These are phyloP conservation scores for Pteropus rufus DNA, from an alignment of 2,797 vertebrate species.

Conservation along the genomic window DNA sequence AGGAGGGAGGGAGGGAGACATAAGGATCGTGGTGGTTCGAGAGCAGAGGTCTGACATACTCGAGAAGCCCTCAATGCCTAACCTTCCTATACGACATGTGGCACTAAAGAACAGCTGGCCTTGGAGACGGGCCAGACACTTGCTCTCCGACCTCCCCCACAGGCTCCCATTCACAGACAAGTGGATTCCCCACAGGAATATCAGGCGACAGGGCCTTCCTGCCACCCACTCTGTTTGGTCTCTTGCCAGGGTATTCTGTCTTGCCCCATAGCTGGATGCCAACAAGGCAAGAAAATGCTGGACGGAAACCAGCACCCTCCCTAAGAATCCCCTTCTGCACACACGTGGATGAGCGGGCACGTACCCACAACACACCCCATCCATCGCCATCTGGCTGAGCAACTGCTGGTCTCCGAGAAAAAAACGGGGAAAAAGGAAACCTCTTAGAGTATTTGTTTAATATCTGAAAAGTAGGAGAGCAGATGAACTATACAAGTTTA, in stretches of 20 bases:
- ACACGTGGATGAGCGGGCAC: fast-evolving
- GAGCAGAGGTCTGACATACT: background rate
- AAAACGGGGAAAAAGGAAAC: background rate
- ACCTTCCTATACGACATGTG: background rate
- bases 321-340: background rate
- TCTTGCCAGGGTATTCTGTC: conserved; percentile 6
- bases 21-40: background rate
- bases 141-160: background rate
- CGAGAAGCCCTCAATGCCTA: background rate
- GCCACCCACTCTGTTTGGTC: conserved; percentile 25
- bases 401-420: conserved; percentile 1
- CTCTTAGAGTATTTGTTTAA: conserved; percentile 53
- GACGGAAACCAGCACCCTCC: background rate
- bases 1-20: fast-evolving
- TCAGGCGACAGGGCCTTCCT: background rate
- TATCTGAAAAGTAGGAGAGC: conserved; percentile 54
- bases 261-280: background rate
- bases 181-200: background rate
- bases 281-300: background rate
- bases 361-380: background rate
- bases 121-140: conserved; percentile 31
- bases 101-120: conserved; percentile 43
- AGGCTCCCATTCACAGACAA: conserved; percentile 8
- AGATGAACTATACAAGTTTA: conserved; percentile 52
- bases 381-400: conserved; percentile 26